phyloP scores from a whole-genome alignment of 2,797 vertebrate species.

The Denticeps clupeoides region DNA sequence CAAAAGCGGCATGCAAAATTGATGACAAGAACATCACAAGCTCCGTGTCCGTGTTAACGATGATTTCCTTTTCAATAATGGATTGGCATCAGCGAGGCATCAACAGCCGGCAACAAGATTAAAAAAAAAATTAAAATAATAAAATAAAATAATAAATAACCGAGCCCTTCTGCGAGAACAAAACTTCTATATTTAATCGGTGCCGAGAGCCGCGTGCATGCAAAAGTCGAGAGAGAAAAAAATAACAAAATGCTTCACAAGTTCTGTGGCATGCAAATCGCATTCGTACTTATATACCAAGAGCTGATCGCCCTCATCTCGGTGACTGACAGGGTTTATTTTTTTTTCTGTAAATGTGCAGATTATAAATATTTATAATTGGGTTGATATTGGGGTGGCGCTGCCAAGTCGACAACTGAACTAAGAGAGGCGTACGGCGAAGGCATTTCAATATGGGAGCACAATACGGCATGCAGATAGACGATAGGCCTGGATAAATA shows the following conservation, averaged over 20 bases:
- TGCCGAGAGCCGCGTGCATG: conserved; percentile 55
- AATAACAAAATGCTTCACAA: conserved; percentile 58
- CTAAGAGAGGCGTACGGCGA: conserved; percentile 32
- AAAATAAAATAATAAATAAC: too few species aligned
- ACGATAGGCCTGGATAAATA: conserved; percentile 30
- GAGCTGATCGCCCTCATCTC: conserved; percentile 56
- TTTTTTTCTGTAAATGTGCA: conserved; percentile 50
- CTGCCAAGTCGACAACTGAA: conserved; percentile 53
- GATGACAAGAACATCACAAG: conserved; percentile 68
- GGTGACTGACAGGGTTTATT: conserved; percentile 63
- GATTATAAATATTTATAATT: conserved; percentile 77
- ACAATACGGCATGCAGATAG: conserved; percentile 38
- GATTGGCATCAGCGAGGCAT: conserved; percentile 60
- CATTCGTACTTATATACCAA: conserved; percentile 50
- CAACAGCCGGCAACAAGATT: conserved; percentile 38
- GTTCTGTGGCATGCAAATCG: conserved; percentile 64
- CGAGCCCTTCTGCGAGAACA: conserved; percentile 56
- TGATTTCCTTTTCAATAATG: conserved; percentile 69
- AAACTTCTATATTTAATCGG: conserved; percentile 76
- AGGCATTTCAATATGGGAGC: conserved; percentile 31
- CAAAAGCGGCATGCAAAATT: conserved; percentile 67
- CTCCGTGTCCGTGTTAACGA: conserved; percentile 56
- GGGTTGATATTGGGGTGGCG: conserved; percentile 64
- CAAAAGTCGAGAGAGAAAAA: conserved; percentile 28
- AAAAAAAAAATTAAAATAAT: conserved; percentile 38